Evolutionary conservation across 2,888 invertebrate genomes (phyloP).

Genomic region (Geophilus truncorum): DNA sequence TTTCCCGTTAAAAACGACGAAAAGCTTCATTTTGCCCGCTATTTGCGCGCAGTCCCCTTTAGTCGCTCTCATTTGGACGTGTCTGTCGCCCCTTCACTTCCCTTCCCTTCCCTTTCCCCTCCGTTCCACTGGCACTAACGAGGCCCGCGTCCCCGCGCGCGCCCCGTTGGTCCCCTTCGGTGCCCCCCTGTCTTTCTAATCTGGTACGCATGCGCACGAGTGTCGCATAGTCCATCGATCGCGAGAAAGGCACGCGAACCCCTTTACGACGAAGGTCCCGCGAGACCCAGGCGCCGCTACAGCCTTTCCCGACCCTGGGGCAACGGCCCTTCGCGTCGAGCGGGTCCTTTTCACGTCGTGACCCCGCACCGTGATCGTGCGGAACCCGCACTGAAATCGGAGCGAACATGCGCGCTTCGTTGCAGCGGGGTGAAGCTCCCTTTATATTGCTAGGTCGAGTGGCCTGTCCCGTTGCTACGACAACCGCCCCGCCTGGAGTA

Average conservation of each 20-base stretch:
- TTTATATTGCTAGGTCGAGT: background rate
- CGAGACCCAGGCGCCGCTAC: background rate
- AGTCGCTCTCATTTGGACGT: background rate
- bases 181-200: conserved; percentile 10
- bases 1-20: too few relatives aligned
- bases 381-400: too few relatives aligned
- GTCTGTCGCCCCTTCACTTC: background rate
- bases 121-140: background rate
- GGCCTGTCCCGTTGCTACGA: background rate
- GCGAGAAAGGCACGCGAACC: background rate
- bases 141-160: background rate
- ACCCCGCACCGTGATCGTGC: too few relatives aligned
- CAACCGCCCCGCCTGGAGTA: conserved; percentile 10
- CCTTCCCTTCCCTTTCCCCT: too few relatives aligned
- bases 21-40: too few relatives aligned
- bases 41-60: too few relatives aligned
- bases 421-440: background rate
- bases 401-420: background rate
- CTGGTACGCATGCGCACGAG: background rate
- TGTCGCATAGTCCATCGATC: conserved; percentile 10
- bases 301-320: background rate
- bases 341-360: background rate
- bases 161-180: background rate
- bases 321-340: background rate
- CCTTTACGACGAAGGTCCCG: background rate